phyloP scores from a whole-genome alignment of 2,113 vertebrate genomes.

The Fregetta grallaria region DNA sequence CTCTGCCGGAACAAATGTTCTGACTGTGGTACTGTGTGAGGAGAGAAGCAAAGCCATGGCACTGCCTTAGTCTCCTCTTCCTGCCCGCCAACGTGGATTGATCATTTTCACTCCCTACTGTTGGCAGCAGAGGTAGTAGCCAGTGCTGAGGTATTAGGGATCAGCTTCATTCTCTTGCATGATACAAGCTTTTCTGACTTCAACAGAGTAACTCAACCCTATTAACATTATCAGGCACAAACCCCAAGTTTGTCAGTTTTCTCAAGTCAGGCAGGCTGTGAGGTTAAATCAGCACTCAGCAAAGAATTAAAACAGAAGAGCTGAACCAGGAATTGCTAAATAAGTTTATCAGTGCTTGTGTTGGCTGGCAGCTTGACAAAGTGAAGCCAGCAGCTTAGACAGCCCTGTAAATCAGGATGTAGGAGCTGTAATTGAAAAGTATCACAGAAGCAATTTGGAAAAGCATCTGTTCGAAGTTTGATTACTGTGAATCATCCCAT shows the following conservation, averaged over 20 bases:
- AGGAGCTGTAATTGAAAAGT: constrained; percentile 35
- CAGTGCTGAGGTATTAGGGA: not conserved
- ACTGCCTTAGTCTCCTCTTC: not conserved
- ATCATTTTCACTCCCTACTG: not conserved
- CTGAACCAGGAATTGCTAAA: not conserved
- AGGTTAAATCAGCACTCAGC: not conserved
- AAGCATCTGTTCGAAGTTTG: constrained; percentile 17
- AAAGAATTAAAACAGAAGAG: constrained; percentile 29
- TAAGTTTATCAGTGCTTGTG: constrained; percentile 6
- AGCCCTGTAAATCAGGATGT: not conserved
- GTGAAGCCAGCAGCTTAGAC: constrained; percentile 12
- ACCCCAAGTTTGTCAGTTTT: not conserved
- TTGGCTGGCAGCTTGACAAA: constrained; percentile 1
- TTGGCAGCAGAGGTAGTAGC: not conserved
- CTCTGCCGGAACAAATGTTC: not conserved
- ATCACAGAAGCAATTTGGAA: constrained; percentile 23
- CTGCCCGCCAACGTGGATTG: not conserved
- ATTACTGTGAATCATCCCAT: not conserved
- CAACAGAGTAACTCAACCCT: not conserved
- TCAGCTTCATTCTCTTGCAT: not conserved
- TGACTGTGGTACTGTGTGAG: not conserved
- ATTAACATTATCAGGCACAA: not conserved
- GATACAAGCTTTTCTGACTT: not conserved
- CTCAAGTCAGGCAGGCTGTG: not conserved
- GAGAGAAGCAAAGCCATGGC: not conserved